Evolutionary conservation across 2,888 invertebrate species (phyloP), one percentile per base, ranked within the genome.

Genomic region (Chrysolina haemoptera): DNA sequence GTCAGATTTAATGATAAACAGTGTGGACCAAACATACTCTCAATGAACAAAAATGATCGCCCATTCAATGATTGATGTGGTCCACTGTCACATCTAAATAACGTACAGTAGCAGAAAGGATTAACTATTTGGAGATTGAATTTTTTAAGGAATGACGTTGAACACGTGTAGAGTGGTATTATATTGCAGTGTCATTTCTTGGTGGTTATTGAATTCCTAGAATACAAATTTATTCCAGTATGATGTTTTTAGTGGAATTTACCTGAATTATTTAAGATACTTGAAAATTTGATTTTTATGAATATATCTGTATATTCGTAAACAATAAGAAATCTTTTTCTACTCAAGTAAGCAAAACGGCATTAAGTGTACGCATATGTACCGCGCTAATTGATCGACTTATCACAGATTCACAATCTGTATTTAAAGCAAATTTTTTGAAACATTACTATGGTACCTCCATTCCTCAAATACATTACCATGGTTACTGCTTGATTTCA

Each of bases 41-140:
- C n/a, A 22, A n/a, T 10, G 27, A 65, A 12, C 16, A 27, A 14
- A 22, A 65, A 65, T 43, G 20, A n/a, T 10, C 48, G 18, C n/a
- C 5, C 22, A 10, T 10, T 10, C 6, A 22, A 16, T 20, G 11
- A 18, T 70, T 64, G 4, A 41, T 41, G 8, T 62, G 74, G 74
- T 70, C 70, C 18, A 62, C 74, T 74, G 74, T 74, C 74, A 50
- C 67, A 68, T 63, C 70, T 59, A 43, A 48, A 53, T 67, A 66
- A 74, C 65, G 70, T 72, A 76, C 79, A 74, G 79, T 79, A 79
- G 79, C 78, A 70, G 64, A 71, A 77, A 77, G 69, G 74, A 76
- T 76, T 67, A 62, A 69, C 68, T 76, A 76, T 66, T 72, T 77
- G 73, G 35, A 20, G 68, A 68, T 68, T 74, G 67, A 74, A 41